phyloP scores from a whole-genome alignment of 2,888 invertebrate genomes.

The Macrophya annulata region DNA sequence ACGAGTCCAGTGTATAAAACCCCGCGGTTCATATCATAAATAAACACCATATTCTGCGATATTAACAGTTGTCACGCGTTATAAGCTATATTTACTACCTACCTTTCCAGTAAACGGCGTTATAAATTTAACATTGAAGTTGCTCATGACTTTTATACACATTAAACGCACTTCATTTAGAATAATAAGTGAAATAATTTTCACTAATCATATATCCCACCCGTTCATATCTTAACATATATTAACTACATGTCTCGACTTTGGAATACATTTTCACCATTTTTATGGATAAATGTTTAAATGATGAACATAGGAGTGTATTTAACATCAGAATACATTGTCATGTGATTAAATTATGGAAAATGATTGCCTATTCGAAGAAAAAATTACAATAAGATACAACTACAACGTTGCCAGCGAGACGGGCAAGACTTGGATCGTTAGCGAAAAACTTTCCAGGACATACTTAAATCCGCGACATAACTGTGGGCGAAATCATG shows the following conservation, averaged over 20 bases:
- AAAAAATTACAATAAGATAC: constrained; percentile 2
- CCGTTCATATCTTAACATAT: background rate
- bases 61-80: constrained; percentile 56
- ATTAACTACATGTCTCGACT: background rate
- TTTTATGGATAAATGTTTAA: background rate
- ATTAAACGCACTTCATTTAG: constrained; percentile 28
- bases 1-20: constrained; percentile 36
- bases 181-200: constrained; percentile 23
- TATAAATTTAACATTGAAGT: constrained; percentile 45
- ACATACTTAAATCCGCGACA: constrained; percentile 43
- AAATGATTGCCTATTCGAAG: constrained; percentile 13
- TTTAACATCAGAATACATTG: background rate
- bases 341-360: background rate
- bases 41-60: constrained; percentile 49
- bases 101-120: constrained; percentile 34
- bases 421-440: constrained; percentile 18
- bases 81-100: constrained; percentile 46
- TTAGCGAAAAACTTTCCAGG: constrained; percentile 47
- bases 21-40: constrained; percentile 40
- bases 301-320: background rate
- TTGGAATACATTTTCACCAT: background rate
- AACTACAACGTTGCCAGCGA: constrained; percentile 17
- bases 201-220: constrained; percentile 24
- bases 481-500: constrained; percentile 41
- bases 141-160: constrained; percentile 41